Percentiles rank a stretch among this genome's conserved stretches.
phyloP scores from a whole-genome alignment of 2,888 invertebrate genomes.

The Diadromus collaris region DNA sequence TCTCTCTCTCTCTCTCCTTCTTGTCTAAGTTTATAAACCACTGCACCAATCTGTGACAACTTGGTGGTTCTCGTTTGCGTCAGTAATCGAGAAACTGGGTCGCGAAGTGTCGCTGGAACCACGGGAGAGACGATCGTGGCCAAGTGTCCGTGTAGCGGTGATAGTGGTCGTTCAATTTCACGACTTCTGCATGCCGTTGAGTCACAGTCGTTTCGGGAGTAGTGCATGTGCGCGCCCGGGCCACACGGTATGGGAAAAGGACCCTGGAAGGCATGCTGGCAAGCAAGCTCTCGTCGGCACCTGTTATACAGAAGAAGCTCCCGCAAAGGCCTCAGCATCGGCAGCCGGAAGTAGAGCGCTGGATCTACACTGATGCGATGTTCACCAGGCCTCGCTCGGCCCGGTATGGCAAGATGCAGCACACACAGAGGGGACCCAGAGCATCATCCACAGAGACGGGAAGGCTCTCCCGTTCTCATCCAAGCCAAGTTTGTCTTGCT shows the following conservation, averaged over 20 bases:
- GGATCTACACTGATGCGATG: slow-evolving; percentile 54
- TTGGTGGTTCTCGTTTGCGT: slow-evolving; percentile 58
- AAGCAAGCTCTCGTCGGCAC: slow-evolving; percentile 53
- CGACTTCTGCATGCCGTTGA: slow-evolving; percentile 49
- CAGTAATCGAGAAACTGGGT: slow-evolving; percentile 59
- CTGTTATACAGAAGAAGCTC: slow-evolving; percentile 50
- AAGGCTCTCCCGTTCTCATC: slow-evolving; percentile 49
- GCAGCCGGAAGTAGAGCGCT: slow-evolving; percentile 52
- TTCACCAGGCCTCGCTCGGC: slow-evolving; percentile 38
- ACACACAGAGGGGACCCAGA: slow-evolving; percentile 20
- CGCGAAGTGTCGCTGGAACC: slow-evolving; percentile 51
- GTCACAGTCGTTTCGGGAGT: slow-evolving; percentile 48
- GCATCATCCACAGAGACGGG: slow-evolving; percentile 53
- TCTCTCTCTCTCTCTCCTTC: slow-evolving; percentile 13
- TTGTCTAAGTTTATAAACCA: slow-evolving; percentile 52
- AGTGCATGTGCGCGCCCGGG: slow-evolving; percentile 31
- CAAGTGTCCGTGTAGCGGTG: slow-evolving; percentile 56
- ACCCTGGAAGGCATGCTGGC: slow-evolving; percentile 26
- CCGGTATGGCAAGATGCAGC: slow-evolving; percentile 26
- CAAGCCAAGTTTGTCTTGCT: slow-evolving; percentile 69
- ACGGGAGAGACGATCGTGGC: slow-evolving; percentile 53
- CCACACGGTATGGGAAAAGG: slow-evolving; percentile 15
- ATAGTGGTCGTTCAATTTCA: slow-evolving; percentile 58
- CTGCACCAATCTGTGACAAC: slow-evolving; percentile 56
- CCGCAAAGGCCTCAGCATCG: slow-evolving; percentile 45